phyloP scores from a whole-genome alignment of 2,113 vertebrate genomes.

The Trogon melanurus region DNA sequence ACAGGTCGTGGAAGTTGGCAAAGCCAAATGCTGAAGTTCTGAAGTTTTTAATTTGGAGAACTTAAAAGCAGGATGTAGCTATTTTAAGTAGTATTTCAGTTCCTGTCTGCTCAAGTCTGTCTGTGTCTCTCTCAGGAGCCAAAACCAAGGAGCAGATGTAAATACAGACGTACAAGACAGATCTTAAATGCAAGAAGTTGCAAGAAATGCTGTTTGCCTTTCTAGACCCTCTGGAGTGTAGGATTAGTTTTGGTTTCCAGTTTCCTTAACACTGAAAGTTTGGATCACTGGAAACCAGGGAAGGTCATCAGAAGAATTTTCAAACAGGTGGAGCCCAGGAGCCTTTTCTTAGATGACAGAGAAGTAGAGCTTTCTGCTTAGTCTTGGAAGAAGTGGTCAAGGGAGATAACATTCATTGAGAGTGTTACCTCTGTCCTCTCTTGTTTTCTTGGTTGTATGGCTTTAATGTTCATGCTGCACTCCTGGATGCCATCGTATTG shows the following conservation, averaged over 20 bases:
- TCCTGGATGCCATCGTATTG: rapidly evolving
- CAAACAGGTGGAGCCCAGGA: background rate
- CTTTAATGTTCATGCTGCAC: background rate
- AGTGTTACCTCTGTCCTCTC: background rate
- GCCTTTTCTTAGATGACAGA: background rate
- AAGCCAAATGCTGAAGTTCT: background rate
- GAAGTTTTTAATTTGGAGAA: background rate
- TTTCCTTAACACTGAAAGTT: background rate
- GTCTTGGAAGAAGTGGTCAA: background rate
- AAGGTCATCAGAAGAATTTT: background rate
- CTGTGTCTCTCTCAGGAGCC: background rate
- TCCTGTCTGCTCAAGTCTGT: conserved; percentile 1
- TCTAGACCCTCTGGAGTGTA: background rate
- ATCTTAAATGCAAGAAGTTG: background rate
- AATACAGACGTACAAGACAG: background rate
- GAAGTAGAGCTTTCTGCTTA: background rate
- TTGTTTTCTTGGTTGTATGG: background rate
- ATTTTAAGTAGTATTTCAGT: conserved; percentile 22
- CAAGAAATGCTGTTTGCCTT: background rate
- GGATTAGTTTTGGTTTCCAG: background rate
- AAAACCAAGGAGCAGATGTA: background rate
- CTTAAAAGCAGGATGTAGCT: conserved; percentile 26
- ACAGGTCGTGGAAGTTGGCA: background rate
- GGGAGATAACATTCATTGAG: background rate
- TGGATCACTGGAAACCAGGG: background rate